Base-by-base conservation (phyloP, 1,140 invertebrate species). In the Drosophila murphyi region DNA sequence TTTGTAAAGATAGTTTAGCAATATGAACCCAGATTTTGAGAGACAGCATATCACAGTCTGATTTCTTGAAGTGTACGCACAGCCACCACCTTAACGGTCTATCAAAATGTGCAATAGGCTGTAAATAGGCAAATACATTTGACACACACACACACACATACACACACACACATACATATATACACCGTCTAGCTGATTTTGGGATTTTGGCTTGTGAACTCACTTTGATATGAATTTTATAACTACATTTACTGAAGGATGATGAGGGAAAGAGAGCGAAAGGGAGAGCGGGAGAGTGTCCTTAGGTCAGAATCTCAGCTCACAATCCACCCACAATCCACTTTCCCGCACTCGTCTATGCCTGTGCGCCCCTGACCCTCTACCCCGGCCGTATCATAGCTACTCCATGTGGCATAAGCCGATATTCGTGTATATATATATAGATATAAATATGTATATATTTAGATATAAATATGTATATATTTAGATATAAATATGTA, bases 91-190 rank as follows among this genome's bases (percentile, higher is more conserved):
- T 7, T 55, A 57, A 62, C 54, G 71, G 57, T 6, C 64, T 56
- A 80, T 76, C 78, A 76, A 86, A 86, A 78, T 86, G 82, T 86
- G 82, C 82, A 86, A 87, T 86, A 86, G 82, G 75, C 82, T 87
- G 82, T 86, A 87, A 86, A 86, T 86, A 87, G 82, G 82, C 82
- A 86, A 86, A 86, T 86, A 80, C 77, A 80, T 85, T 73, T 85
- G 45, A 43, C 45, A 70, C 28, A 64, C 76, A 56, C 60, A 65
- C 67, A 59, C 12, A 71, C 47, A 56, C 51, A 51, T 32, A 45
- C 47, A 37, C 32, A 65, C 32, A 65, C 51, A 51, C 37, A 45
- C 47, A 37, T 28, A 65, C 32, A 59, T 8, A 59, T 7, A 52
- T 5, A 45, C 28, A 35, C 12, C 39, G 34, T 69, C 43, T 47